These are phyloP conservation scores for Falco naumanni DNA, from an alignment of 2,797 vertebrate species.

Conservation along the genomic window DNA sequence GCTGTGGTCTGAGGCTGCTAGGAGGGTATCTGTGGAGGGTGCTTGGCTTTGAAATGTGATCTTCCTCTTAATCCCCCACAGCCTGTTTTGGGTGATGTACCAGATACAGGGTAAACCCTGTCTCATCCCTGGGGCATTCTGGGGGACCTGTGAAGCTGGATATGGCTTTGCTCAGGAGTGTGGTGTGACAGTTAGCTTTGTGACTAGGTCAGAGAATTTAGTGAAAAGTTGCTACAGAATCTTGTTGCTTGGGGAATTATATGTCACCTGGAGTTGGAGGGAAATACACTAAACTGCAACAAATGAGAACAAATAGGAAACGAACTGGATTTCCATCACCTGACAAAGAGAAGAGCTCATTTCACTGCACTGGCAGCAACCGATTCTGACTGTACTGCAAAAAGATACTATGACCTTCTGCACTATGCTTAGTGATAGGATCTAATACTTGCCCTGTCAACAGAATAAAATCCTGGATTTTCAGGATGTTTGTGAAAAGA, in stretches of 20 bases:
- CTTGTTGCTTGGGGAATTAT: neutral
- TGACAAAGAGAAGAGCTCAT: neutral
- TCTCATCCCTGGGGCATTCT: neutral
- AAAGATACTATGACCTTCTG: neutral
- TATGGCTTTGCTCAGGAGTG: neutral
- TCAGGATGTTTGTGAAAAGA: neutral
- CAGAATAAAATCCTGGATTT: neutral
- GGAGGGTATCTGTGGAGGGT: neutral
- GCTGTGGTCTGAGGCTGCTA: neutral
- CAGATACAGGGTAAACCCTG: neutral
- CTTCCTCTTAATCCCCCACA: neutral
- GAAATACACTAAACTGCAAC: neutral
- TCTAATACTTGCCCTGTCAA: neutral
- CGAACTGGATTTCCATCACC: neutral
- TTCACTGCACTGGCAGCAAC: neutral
- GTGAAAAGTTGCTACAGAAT: neutral
- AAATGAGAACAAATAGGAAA: neutral
- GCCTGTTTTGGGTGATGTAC: neutral
- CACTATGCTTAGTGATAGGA: neutral
- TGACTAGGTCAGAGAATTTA: neutral
- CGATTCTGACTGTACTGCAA: neutral
- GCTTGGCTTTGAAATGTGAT: neutral
- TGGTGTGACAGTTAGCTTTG: neutral
- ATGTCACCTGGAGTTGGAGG: neutral
- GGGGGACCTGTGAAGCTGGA: neutral